Evolutionary conservation across 2,113 vertebrate genomes (phyloP), one percentile per base, ranked within the genome.

Genomic region (Chunga burmeisteri): DNA sequence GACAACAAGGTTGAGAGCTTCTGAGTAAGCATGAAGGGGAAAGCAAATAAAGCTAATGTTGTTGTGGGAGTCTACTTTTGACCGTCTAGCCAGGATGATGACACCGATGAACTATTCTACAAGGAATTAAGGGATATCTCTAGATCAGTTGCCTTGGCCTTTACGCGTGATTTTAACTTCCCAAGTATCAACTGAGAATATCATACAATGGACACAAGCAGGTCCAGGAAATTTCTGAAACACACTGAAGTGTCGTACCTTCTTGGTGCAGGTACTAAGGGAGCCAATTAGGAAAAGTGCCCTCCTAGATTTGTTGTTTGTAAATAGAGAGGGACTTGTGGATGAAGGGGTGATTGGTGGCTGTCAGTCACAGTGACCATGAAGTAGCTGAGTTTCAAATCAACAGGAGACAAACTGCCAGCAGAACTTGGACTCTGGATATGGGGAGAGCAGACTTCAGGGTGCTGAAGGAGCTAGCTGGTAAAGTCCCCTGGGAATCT

Each of bases 1-100:
- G 1, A 50, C 5, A 1, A 47, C 9, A 49, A 0, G 0, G 6
- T 32, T 65, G 25, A 78, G 26, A 90, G 1, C 4, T 13, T 52
- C 34, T 47, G 19, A 2, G 9, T 72, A 50, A 38, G 26, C 12
- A 50, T 20, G 6, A 58, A 26, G 12, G 22, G 17, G 15, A 79
- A 79, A 65, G 2, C 9, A 71, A 49, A 47, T 47, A 62, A 63
- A 42, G 10, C 1, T 1, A 5, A 16, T 23, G 9, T 13, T 56
- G 10, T 16, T 56, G 17, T 44, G 26, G 30, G 17, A 78, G 32
- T 65, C 15, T 58, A 16, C 14, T 52, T 27, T 38, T 2, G 1
- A 44, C 6, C 16, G 55, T 4, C 6, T 11, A 56, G 8, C 3
- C 30, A 63, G 21, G 11, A 38, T 0, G 2, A 52, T 1, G 2